phyloP scores from a whole-genome alignment of 2,113 vertebrate genomes.

The Onychostruthus taczanowskii region DNA sequence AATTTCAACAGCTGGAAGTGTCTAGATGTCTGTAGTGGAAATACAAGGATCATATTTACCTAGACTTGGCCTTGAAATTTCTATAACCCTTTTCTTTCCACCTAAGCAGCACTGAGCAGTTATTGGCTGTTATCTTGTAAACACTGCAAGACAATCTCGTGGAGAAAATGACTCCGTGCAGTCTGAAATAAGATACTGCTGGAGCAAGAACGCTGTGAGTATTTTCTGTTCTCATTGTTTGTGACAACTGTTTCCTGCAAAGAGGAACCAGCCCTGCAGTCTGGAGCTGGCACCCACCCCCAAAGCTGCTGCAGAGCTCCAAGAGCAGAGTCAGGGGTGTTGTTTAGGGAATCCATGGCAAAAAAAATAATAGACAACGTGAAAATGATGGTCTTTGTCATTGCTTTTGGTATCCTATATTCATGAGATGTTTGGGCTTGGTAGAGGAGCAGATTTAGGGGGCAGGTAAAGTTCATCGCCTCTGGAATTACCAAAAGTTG shows the following conservation, averaged over 20 bases:
- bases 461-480: not conserved
- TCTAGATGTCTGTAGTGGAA: slow-evolving; percentile 58
- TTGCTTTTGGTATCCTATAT: not conserved
- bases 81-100: not conserved
- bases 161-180: not conserved
- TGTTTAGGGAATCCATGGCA: not conserved
- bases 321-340: not conserved
- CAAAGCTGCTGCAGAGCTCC: not conserved
- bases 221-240: not conserved
- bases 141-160: not conserved
- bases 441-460: not conserved
- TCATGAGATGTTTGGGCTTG: not conserved
- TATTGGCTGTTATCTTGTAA: slow-evolving; percentile 34
- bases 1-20: slow-evolving; percentile 68
- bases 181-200: not conserved
- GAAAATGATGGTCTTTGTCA: not conserved
- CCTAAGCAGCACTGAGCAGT: not conserved
- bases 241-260: not conserved
- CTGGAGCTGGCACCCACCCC: not conserved
- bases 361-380: not conserved
- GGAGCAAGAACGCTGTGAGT: not conserved
- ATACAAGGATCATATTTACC: slow-evolving; percentile 52
- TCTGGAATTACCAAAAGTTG: not conserved
- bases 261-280: not conserved
- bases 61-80: slow-evolving; percentile 43